phyloP scores from a whole-genome alignment of 2,888 invertebrate species.

The Oligia strigilis region DNA sequence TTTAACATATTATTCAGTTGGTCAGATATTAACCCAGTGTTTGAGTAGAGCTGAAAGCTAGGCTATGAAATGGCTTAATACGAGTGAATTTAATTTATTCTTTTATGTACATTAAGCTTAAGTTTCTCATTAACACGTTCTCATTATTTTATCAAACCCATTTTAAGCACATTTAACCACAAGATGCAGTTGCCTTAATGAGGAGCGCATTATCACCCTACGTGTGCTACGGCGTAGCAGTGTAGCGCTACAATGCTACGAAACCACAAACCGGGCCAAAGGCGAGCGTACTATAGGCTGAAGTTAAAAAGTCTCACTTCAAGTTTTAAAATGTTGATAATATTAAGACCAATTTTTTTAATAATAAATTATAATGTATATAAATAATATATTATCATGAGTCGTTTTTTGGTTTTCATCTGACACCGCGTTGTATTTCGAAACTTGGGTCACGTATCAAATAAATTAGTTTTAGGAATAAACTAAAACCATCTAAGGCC shows the following conservation, averaged over 20 bases:
- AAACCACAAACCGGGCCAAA: conserved; percentile 17
- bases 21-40: background rate
- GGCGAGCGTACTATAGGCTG: background rate
- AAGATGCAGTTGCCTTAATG: conserved; percentile 42
- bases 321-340: background rate
- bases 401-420: background rate
- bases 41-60: background rate
- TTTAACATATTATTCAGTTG: background rate
- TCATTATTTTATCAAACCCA: conserved; percentile 20
- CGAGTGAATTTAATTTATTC: background rate
- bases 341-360: background rate
- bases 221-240: conserved; percentile 40
- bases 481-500: conserved; percentile 1
- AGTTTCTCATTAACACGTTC: background rate
- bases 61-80: background rate
- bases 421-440: background rate
- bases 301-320: conserved; percentile 18
- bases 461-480: background rate
- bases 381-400: background rate
- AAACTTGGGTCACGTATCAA: background rate
- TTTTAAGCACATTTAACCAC: conserved; percentile 19
- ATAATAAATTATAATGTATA: background rate
- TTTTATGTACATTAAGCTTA: background rate
- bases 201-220: conserved; percentile 34
- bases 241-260: conserved; percentile 33